These are phyloP conservation scores for Suillia variegata DNA, from an alignment of 2,888 invertebrate genomes.

Conservation along the genomic window DNA sequence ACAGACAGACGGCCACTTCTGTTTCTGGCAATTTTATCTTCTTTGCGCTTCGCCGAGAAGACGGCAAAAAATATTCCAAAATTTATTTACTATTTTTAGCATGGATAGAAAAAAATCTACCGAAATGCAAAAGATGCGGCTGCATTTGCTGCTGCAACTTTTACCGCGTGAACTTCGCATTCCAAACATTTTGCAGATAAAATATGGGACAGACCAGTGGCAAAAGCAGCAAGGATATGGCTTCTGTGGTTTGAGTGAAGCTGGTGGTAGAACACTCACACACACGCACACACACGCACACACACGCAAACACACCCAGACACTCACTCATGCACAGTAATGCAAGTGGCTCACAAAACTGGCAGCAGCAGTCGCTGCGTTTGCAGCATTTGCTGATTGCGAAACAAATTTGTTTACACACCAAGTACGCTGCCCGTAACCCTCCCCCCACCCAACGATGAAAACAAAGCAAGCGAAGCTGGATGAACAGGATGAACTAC, in stretches of 20 bases:
- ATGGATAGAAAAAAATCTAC: too few species aligned
- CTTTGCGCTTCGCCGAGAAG: too few species aligned
- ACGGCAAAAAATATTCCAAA: constrained; percentile 18
- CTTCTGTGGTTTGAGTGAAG: neutral
- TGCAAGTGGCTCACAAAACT: too few species aligned
- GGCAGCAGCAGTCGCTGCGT: too few species aligned
- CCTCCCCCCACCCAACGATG: too few species aligned
- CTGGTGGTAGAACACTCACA: neutral
- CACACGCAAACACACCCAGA: too few species aligned
- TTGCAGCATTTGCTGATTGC: constrained; percentile 13
- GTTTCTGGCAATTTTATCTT: constrained; percentile 33
- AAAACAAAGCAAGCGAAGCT: neutral
- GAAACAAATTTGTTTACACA: constrained; percentile 21
- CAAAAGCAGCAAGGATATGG: too few species aligned
- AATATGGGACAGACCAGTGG: constrained; percentile 16
- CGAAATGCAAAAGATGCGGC: constrained; percentile 8
- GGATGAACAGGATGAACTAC: too few species aligned
- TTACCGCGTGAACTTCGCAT: neutral
- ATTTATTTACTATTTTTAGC: constrained; percentile 19
- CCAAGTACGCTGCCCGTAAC: too few species aligned
- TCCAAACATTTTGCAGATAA: constrained; percentile 20
- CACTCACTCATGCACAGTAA: too few species aligned
- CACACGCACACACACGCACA: too few species aligned
- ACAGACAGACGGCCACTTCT: constrained; percentile 27
- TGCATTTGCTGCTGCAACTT: constrained; percentile 9